These are phyloP conservation scores for Picathartes gymnocephalus DNA, from an alignment of 2,113 vertebrate species.

Conservation along the genomic window DNA sequence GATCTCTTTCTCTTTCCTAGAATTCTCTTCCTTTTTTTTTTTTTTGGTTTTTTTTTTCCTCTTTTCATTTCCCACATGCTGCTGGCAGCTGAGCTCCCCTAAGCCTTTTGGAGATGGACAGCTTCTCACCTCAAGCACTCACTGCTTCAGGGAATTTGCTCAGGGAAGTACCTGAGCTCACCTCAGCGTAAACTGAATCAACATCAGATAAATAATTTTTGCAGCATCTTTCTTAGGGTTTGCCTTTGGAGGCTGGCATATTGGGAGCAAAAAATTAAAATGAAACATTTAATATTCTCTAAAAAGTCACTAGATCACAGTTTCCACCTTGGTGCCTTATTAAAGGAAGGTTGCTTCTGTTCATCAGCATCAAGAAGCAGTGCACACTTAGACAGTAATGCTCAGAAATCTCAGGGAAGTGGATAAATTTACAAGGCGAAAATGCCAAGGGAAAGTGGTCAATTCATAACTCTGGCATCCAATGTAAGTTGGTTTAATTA, in stretches of 20 bases:
- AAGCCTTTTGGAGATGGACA: not conserved
- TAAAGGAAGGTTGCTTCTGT: not conserved
- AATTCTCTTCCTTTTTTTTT: not conserved
- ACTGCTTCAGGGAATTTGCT: not conserved
- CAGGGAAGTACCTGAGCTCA: not conserved
- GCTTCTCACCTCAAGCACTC: not conserved
- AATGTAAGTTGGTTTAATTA: slow-evolving; percentile 9
- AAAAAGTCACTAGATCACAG: not conserved
- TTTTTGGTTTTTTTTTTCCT: not conserved
- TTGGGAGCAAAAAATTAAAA: not conserved
- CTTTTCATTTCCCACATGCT: not conserved
- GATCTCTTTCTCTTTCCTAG: not conserved
- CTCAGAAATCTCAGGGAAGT: slow-evolving; percentile 13
- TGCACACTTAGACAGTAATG: not conserved
- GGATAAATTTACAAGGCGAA: not conserved
- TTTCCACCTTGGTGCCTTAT: not conserved
- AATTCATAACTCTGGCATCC: not conserved
- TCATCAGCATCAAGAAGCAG: not conserved
- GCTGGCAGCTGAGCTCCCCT: not conserved
- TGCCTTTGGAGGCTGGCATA: not conserved
- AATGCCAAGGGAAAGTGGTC: not conserved
- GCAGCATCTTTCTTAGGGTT: not conserved
- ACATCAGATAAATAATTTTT: not conserved
- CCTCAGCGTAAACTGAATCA: not conserved
- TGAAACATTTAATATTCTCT: slow-evolving; percentile 13